Evolutionary conservation across 35 echinoderm and acorn worm species (phyloP).

Genomic region (Nesometra sesokonis): DNA sequence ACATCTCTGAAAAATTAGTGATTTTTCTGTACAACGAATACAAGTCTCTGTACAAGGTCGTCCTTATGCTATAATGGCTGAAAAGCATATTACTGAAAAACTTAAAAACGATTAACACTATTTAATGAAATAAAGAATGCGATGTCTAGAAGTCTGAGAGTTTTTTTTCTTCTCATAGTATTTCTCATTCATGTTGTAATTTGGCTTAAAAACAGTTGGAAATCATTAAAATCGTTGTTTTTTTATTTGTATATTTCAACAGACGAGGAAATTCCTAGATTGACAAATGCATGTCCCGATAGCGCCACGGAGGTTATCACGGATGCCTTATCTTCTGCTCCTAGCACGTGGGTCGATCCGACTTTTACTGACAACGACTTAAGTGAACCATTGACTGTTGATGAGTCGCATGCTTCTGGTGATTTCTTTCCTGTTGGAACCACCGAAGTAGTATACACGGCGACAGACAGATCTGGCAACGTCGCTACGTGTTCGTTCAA

Average conservation of each 20-base stretch:
- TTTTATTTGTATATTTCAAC: background rate
- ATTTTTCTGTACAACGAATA: too few species aligned
- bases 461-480: slow-evolving; percentile 12
- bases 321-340: background rate
- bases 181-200: too few species aligned
- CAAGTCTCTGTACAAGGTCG: too few species aligned
- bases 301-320: background rate
- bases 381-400: background rate
- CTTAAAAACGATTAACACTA: too few species aligned
- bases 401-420: slow-evolving; percentile 2
- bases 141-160: too few species aligned
- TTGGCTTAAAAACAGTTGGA: too few species aligned
- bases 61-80: too few species aligned
- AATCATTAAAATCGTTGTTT: too few species aligned
- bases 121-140: too few species aligned
- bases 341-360: slow-evolving; percentile 13
- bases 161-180: too few species aligned
- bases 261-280: background rate
- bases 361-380: slow-evolving; percentile 18
- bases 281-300: background rate
- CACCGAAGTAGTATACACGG: slow-evolving; percentile 21
- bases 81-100: too few species aligned
- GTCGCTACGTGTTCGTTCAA: slow-evolving; percentile 4
- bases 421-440: slow-evolving; percentile 10
- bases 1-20: too few species aligned